Evolutionary conservation across 2,797 vertebrate species (phyloP), one percentile per base, ranked within the genome.

Genomic region (Poeciliopsis infans): DNA sequence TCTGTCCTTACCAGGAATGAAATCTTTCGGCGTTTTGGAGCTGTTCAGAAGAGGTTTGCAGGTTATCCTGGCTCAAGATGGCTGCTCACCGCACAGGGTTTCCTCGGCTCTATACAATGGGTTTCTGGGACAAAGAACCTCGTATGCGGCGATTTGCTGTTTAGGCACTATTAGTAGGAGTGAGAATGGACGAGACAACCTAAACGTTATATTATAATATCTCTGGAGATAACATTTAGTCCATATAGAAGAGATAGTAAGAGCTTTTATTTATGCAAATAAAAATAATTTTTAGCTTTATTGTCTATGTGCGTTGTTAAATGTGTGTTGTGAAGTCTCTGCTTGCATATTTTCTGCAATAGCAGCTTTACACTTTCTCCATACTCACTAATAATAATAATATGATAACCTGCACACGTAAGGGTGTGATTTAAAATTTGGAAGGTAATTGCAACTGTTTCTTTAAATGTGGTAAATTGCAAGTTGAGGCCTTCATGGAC

Each of bases 31-130:
- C 78, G 75, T 81, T 89, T 78, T 90, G 84, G 82, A 89, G 90
- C 90, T 93, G 85, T 74, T 91, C 85, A 81, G 87, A 86, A 77
- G 89, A 89, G 91, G 90, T 92, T 74, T 90, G 94, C 95, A 92
- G 93, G 92, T 95, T 95, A 91, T 94, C 94, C 95, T 89, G 93
- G 87, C 92, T 94, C 91, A 93, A 97, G 96, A 97, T 97, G 97
- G 97, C 97, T 95, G 95, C 94, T 83, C 83, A 76, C 92, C 85
- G 90, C 95, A 97, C 97, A 97, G 97, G 97, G 97, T 97, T 97
- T 98, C 97, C 97, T 97, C 95, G 93, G 94, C 96, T 95, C 84
- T 91, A 53, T 91, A 88, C 95, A 96, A 95, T 93, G 95, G 95
- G 94, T 93, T 94, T 88, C 79, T 91, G 92, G 96, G 95, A 96